Base-by-base conservation (phyloP, 2,888 invertebrate species). In the Helobdella robusta region DNA sequence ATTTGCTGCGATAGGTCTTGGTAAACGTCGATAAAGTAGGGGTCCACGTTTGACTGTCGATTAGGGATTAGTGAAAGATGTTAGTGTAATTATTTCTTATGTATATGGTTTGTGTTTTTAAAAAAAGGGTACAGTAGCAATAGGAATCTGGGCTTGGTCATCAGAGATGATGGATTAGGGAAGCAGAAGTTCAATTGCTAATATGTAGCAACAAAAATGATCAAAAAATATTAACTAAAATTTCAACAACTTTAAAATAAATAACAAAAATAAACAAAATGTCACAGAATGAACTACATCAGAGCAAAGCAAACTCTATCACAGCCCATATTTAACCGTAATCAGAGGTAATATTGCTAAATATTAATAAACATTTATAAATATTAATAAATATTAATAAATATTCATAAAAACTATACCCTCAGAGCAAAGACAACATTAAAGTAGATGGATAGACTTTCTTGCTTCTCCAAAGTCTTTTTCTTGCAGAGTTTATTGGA, bases 1-100 rank as follows among this genome's bases (percentile, higher is more conserved):
- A 62, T 62, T 46, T 46, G 48, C 34, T 62, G 50, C 1, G 46
- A 46, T 4, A 62, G 46, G 25, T 62, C 62, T 44, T 62, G 62
- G 30, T 32, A 62, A 18, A 25, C 32, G 20, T 28, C 28, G 50
- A 62, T 50, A 25, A 50, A 46, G 25, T 46, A n/a, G 2, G 30
- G 20, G 32, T 62, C 44, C 1, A 35, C 34, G 30, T 48, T n/a
- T 32, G 62, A 28, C 62, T 62, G 62, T 32, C n/a, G 36, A 6
- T 20, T 5, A 20, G 36, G 23, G n/a, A n/a, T n/a, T n/a, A n/a
- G n/a, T n/a, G n/a, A n/a, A n/a, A n/a, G n/a, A n/a, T n/a, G n/a
- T n/a, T n/a, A n/a, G n/a, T n/a, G n/a, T n/a, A n/a, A n/a, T n/a
- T n/a, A n/a, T n/a, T n/a, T n/a, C n/a, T n/a, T n/a, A n/a, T n/a